Evolutionary conservation across 37 sponge, comb jelly and placozoan species (phyloP), one percentile per base, ranked within the genome.

Genomic region (Sycon ciliatum): DNA sequence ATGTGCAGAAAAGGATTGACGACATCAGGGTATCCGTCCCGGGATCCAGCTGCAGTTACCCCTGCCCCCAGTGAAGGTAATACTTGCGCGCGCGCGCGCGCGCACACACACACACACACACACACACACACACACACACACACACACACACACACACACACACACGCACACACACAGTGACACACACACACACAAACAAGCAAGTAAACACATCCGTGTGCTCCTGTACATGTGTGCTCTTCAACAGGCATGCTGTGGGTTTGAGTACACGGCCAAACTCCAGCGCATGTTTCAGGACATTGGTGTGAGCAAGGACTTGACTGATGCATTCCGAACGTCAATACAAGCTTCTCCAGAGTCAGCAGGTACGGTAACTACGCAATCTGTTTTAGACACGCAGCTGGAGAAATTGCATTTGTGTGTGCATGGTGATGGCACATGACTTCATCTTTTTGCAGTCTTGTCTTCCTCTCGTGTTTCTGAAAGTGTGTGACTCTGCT

Each of bases 281-380:
- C 99, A 93, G 68, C 42, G 94, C 29, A 98, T 98, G 99, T 98
- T 93, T 60, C 95, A 93, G 37, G 99, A 98, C 77, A 89, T 86
- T 65, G 87, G 89, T 70, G 36, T 89, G 23, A 98, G 99, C 56
- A 84, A 84, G 56, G 94, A 93, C 54, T 70, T 98, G 30, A 98
- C 93, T 55, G 89, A 89, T 3, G 72, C 66, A 22, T 93, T 93
- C 65, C 89, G 82, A 67, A 65, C 75, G 6, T 84, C 80, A 61
- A 9, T 80, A 9, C 67, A 27, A 30, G 39, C 63, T 27, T 53
- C 68, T 18, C 58, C 69, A 1, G 73, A 77, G 30, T n/a, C n/a
- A n/a, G n/a, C n/a, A n/a, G n/a, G n/a, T n/a, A n/a, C n/a, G n/a
- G n/a, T n/a, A n/a, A n/a, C n/a, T n/a, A n/a, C n/a, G n/a, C n/a